These are phyloP conservation scores for Procambarus clarkii DNA, from an alignment of 1,140 invertebrate species.

Conservation along the genomic window DNA sequence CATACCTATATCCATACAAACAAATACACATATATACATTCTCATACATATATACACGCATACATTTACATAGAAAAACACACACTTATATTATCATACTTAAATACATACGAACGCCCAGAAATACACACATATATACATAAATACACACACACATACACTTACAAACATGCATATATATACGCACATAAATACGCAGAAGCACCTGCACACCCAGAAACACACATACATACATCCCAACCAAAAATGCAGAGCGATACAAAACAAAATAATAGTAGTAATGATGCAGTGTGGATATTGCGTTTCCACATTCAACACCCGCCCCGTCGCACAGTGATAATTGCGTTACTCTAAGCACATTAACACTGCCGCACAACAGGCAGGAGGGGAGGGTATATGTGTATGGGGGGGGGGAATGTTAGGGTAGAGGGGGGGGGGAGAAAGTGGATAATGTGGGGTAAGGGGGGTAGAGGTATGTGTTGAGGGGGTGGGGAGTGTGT, in stretches of 20 bases:
- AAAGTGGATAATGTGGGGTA: neutral
- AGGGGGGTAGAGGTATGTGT: neutral
- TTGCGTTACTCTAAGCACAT: neutral
- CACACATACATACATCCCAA: neutral
- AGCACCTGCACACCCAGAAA: no score
- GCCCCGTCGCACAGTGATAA: neutral
- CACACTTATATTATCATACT: no score
- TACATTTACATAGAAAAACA: no score
- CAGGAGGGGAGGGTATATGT: neutral
- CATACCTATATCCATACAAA: no score
- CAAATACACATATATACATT: no score
- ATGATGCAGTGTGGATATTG: neutral
- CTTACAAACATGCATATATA: neutral
- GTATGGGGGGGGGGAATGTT: neutral
- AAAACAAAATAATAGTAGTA: neutral
- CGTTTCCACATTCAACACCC: neutral
- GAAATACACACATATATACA: neutral
- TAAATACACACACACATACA: neutral
- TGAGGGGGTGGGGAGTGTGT: neutral
- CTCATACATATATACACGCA: no score
- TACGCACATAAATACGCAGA: neutral
- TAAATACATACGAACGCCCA: no score
- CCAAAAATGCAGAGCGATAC: neutral
- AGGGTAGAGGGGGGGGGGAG: neutral
- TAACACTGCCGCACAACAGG: constrained; percentile 11